These are phyloP conservation scores for Papilio machaon DNA, from an alignment of 1,140 invertebrate genomes.

Conservation along the genomic window DNA sequence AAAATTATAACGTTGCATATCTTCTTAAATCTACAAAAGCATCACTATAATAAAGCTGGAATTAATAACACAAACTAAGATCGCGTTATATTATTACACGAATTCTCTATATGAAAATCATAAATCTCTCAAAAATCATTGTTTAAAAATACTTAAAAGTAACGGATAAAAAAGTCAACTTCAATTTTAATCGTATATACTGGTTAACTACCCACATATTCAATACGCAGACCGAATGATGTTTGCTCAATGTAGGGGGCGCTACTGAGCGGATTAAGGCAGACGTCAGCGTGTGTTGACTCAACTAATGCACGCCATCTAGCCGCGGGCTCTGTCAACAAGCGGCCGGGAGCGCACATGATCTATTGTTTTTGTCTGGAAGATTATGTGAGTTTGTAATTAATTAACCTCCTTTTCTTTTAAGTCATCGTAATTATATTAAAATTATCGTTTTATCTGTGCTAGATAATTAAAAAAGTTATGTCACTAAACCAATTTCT, in stretches of 20 bases:
- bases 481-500: too few species aligned
- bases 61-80: too few species aligned
- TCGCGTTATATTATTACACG: too few species aligned
- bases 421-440: background rate
- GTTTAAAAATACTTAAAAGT: too few species aligned
- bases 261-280: slow-evolving; percentile 57
- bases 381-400: slow-evolving; percentile 57
- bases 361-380: slow-evolving; percentile 58
- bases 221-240: slow-evolving; percentile 31
- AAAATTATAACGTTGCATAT: too few species aligned
- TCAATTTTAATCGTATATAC: background rate
- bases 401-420: slow-evolving; percentile 39
- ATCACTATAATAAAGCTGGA: too few species aligned
- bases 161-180: too few species aligned
- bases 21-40: too few species aligned
- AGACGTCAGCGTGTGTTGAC: slow-evolving; percentile 60
- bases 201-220: background rate
- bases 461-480: too few species aligned
- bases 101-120: too few species aligned
- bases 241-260: slow-evolving; percentile 48
- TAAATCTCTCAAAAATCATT: background rate
- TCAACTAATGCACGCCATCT: slow-evolving; percentile 77
- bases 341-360: slow-evolving; percentile 31
- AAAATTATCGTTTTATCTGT: too few species aligned
- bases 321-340: slow-evolving; percentile 70